Evolutionary conservation across 2,888 invertebrate genomes (phyloP), one percentile per base, ranked within the genome.

Genomic region (Lottia gigantea): DNA sequence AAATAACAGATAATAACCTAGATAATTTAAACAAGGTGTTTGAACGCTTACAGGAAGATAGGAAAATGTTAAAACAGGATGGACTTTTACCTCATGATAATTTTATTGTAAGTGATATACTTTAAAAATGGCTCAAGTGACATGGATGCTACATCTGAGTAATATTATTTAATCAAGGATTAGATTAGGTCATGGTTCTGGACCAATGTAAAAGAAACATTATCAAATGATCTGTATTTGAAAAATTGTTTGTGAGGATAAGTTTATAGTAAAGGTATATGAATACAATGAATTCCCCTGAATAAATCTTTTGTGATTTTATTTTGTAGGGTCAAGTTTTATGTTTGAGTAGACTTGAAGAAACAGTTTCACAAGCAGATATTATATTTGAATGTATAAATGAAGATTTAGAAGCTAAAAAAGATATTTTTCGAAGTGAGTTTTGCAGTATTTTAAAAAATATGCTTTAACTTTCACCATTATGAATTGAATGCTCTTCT

Each of bases 331-430:
- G 89, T 64, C 88, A 87, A 71, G 85, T 90, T 8, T 80, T 88
- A 63, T 89, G 88, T 70, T 80, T 90, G 77, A 87, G 88, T 74
- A 78, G 85, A 40, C 80, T 90, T 49, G 89, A 90, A 73, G 89
- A 90, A 74, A 84, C 89, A 3, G 89, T 90, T 0, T 82, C 78
- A 75, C 88, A 88, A 79, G 88, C 88, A n/a, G 88, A 89, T 31
- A 86, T 89, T 74, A 85, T 90, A 31, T 85, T 90, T 80, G 90
- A 90, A 80, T 87, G 85, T 67, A 85, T 89, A 12, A 71, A 83
- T 64, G 90, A 90, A 76, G 87, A 90, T 76, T 71, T 89, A 46
- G 81, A 86, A 64, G 74, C 87, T 45, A 90, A 90, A 80, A 83
- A 86, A 75, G 87, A 89, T 72, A 72, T 89, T 15, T 87, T 90